Evolutionary conservation across 2,113 vertebrate genomes (phyloP).

Genomic region (Globicephala melas): DNA sequence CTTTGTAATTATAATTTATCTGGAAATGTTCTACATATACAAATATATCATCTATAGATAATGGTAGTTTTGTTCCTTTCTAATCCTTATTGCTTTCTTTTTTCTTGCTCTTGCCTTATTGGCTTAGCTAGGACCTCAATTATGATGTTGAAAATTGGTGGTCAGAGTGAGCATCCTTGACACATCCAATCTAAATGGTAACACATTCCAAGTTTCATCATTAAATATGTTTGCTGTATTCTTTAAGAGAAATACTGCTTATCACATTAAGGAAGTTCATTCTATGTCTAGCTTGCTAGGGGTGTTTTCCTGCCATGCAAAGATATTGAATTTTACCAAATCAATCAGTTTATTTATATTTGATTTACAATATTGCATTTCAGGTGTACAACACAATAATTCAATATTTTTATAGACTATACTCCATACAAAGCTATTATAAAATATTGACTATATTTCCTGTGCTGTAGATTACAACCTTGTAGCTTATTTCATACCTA

Average conservation of each 20-base stretch:
- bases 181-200: not conserved
- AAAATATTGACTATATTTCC: not conserved
- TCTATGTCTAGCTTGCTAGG: not conserved
- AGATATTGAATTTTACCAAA: not conserved
- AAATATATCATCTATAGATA: not conserved
- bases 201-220: not conserved
- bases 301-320: not conserved
- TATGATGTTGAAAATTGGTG: not conserved
- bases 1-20: not conserved
- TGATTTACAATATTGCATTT: not conserved
- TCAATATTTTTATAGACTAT: not conserved
- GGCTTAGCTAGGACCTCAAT: not conserved
- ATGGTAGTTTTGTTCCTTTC: not conserved
- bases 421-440: not conserved
- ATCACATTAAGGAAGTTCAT: not conserved
- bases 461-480: not conserved
- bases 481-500: not conserved
- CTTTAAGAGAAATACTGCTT: constrained; percentile 5
- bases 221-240: not conserved
- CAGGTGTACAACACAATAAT: not conserved
- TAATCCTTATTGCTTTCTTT: not conserved
- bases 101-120: not conserved
- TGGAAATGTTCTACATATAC: not conserved
- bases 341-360: not conserved
- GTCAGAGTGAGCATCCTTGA: not conserved